Percentiles rank a stretch among this genome's conserved stretches.
Evolutionary conservation across 2,797 vertebrate genomes (phyloP).

Genomic region (Hozukius guyotensis): DNA sequence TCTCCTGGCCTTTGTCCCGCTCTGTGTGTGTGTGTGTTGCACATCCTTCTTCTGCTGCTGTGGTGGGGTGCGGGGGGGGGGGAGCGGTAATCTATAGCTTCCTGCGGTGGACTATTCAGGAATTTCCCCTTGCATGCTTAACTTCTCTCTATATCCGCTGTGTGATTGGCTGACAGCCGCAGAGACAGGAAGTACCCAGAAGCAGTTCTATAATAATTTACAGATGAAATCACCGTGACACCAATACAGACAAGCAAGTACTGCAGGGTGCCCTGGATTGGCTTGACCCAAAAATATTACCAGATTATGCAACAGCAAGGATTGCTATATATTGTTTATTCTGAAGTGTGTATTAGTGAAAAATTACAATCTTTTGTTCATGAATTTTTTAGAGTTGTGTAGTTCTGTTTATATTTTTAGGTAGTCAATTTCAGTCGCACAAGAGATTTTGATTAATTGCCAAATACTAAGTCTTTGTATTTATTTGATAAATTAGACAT

Average conservation of each 20-base stretch:
- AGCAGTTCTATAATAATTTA: slow-evolving; percentile 74
- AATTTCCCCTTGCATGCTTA: slow-evolving; percentile 82
- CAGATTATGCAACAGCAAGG: slow-evolving; percentile 40
- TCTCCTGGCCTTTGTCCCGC: slow-evolving; percentile 14
- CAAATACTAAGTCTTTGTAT: not conserved
- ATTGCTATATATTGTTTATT: slow-evolving; percentile 25
- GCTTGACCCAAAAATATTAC: slow-evolving; percentile 49
- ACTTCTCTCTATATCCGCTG: slow-evolving; percentile 79
- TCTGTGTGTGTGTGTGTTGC: slow-evolving; percentile 38
- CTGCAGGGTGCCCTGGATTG: slow-evolving; percentile 33
- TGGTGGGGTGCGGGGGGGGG: slow-evolving; percentile 49
- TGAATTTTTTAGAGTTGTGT: not conserved
- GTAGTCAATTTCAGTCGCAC: not conserved
- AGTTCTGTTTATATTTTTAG: not conserved
- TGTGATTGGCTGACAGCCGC: slow-evolving; percentile 73
- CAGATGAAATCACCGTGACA: slow-evolving; percentile 75
- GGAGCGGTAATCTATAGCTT: slow-evolving; percentile 71
- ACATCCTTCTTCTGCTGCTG: slow-evolving; percentile 65
- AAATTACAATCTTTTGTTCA: not conserved
- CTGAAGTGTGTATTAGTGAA: not conserved
- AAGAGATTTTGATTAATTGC: not conserved
- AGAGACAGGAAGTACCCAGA: slow-evolving; percentile 79
- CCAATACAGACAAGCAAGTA: slow-evolving; percentile 50
- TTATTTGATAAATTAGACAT: not conserved
- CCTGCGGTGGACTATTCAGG: slow-evolving; percentile 81